Evolutionary conservation across 2,888 invertebrate species (phyloP).

Genomic region (Scrobipalpa atriplicella): DNA sequence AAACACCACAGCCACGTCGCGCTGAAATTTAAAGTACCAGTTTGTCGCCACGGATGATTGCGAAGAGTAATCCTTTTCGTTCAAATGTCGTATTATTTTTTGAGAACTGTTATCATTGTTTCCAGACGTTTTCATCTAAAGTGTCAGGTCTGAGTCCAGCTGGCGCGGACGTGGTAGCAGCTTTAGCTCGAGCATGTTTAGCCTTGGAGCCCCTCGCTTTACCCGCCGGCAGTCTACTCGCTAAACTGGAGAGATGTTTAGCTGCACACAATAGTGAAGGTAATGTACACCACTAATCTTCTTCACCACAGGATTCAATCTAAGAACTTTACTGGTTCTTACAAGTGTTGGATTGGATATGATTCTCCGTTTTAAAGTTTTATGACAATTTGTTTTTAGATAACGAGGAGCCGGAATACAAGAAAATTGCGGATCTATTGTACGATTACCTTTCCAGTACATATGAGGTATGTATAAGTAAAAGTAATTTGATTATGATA

Average conservation of each 20-base stretch:
- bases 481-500: too few species aligned
- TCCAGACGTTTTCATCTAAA: slow-evolving; percentile 67
- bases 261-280: slow-evolving; percentile 32
- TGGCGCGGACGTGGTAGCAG: slow-evolving; percentile 58
- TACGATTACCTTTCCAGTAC: slow-evolving; percentile 67
- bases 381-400: slow-evolving; percentile 49
- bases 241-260: slow-evolving; percentile 28
- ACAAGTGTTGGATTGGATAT: background rate
- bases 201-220: slow-evolving; percentile 89
- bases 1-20: too few species aligned
- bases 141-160: slow-evolving; percentile 56
- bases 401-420: slow-evolving; percentile 71
- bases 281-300: slow-evolving; percentile 7
- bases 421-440: slow-evolving; percentile 66
- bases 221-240: slow-evolving; percentile 34
- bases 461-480: slow-evolving; percentile 72
- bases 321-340: too few species aligned
- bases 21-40: too few species aligned
- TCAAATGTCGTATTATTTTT: too few species aligned
- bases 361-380: background rate
- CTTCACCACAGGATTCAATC: too few species aligned
- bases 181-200: slow-evolving; percentile 74
- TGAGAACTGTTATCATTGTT: background rate
- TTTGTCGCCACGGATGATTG: too few species aligned
- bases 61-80: too few species aligned